A percentile compares a stretch with the other conserved stretches of the same genome.
phyloP scores from a whole-genome alignment of 2,888 invertebrate species.

The Andrena flavipes region DNA sequence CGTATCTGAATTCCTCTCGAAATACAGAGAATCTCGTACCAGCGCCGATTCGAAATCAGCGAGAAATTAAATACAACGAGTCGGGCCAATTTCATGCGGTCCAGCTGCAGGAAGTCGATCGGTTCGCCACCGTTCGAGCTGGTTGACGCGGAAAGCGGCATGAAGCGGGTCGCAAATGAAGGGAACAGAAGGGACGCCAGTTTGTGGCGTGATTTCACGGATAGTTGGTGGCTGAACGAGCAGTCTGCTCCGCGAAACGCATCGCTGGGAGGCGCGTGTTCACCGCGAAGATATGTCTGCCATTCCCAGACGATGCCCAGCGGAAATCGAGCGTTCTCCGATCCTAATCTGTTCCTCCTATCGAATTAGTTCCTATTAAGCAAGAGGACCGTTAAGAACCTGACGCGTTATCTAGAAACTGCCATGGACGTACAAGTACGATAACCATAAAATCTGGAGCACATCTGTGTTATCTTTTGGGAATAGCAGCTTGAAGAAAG shows the following conservation, averaged over 20 bases:
- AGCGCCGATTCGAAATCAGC: no score
- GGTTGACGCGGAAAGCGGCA: neutral
- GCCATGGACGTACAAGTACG: neutral
- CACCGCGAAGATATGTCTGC: constrained; percentile 49
- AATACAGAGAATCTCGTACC: no score
- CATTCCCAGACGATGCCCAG: constrained; percentile 29
- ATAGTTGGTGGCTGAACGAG: constrained; percentile 18
- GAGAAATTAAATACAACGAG: neutral
- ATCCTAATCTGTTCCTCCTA: neutral
- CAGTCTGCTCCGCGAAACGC: constrained; percentile 7
- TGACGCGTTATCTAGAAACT: constrained; percentile 3
- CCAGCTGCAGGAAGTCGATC: neutral
- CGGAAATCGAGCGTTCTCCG: constrained; percentile 7
- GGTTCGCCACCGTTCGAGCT: neutral
- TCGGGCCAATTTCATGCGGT: neutral
- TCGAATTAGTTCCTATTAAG: constrained; percentile 20
- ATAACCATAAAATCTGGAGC: no score
- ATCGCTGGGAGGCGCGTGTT: constrained; percentile 36
- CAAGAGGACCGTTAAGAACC: constrained; percentile 19
- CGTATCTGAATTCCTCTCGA: no score
- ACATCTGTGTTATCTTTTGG: no score
- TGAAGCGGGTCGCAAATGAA: constrained; percentile 3
- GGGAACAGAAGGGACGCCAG: neutral
- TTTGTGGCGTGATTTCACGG: constrained; percentile 18
- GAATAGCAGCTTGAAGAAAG: no score